Conservation (phyloP, 2,113 vertebrate species). For the Ornithorhynchus anatinus region DNA sequence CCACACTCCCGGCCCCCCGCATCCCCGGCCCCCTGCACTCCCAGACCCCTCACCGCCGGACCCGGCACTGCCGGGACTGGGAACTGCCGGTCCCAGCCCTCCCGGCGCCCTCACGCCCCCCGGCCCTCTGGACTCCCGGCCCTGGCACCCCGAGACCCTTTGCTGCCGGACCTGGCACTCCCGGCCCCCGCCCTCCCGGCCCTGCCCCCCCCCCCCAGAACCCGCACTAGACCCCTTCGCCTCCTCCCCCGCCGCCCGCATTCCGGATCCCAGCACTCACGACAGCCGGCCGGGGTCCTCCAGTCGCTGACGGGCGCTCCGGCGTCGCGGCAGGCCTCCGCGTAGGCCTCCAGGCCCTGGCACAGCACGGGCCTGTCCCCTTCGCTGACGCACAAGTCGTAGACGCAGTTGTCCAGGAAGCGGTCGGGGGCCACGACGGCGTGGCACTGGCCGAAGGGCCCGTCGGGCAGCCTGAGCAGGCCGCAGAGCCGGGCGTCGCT, state of each 20-base stretch:
- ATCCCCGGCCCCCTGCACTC: background rate
- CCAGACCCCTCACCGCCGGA: background rate
- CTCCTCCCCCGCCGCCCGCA: background rate
- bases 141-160: too few relatives aligned
- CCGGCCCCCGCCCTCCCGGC: background rate
- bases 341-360: slow-evolving; percentile 62
- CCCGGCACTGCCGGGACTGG: background rate
- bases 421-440: slow-evolving; percentile 30
- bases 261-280: slow-evolving; percentile 67
- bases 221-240: background rate
- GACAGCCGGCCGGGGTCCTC: slow-evolving; percentile 67
- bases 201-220: background rate
- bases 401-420: slow-evolving; percentile 70
- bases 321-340: slow-evolving; percentile 58
- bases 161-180: too few relatives aligned
- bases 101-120: background rate
- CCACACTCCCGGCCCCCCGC: too few relatives aligned
- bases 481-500: slow-evolving; percentile 8
- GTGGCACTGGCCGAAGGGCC: slow-evolving; percentile 72
- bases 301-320: slow-evolving; percentile 67
- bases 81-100: background rate
- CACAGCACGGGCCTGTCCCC: slow-evolving; percentile 59
- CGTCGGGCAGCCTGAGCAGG: slow-evolving; percentile 16
- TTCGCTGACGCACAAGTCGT: slow-evolving; percentile 63
- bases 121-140: too few relatives aligned